These are phyloP conservation scores for Triops longicaudatus DNA, from an alignment of 1,140 invertebrate genomes.

Conservation along the genomic window DNA sequence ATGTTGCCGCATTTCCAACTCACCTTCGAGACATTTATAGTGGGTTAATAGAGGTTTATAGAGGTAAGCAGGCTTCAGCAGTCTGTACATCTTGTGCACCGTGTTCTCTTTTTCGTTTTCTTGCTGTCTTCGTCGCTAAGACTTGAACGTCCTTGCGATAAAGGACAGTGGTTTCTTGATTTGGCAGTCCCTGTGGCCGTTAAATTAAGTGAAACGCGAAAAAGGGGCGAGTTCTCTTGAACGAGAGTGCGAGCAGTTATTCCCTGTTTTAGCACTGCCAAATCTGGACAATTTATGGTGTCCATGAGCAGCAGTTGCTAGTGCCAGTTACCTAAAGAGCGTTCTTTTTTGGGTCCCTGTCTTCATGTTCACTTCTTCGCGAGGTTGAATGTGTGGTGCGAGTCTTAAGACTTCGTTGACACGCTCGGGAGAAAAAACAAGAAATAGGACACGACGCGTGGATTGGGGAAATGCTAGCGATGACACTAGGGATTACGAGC, in stretches of 20 bases:
- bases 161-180: too few species aligned
- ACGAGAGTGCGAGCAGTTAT: not conserved
- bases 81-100: too few species aligned
- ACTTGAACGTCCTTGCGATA: too few species aligned
- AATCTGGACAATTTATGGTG: constrained; percentile 4
- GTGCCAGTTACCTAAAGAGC: constrained; percentile 7
- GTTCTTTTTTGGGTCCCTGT: not conserved
- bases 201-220: not conserved
- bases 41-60: too few species aligned
- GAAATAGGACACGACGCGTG: not conserved
- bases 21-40: too few species aligned
- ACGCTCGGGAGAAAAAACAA: not conserved
- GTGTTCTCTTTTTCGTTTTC: too few species aligned
- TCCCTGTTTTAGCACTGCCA: not conserved
- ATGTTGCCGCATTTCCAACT: too few species aligned
- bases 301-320: not conserved
- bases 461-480: not conserved
- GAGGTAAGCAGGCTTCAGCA: too few species aligned
- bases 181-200: not conserved
- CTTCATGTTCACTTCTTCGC: not conserved
- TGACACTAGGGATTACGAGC: not conserved
- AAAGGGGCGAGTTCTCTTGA: not conserved
- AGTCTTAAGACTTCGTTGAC: not conserved
- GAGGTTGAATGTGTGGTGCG: not conserved
- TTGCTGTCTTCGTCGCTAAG: too few species aligned